Conservation (phyloP, 2,797 vertebrate genomes). For the Epinephelus coioides region DNA sequence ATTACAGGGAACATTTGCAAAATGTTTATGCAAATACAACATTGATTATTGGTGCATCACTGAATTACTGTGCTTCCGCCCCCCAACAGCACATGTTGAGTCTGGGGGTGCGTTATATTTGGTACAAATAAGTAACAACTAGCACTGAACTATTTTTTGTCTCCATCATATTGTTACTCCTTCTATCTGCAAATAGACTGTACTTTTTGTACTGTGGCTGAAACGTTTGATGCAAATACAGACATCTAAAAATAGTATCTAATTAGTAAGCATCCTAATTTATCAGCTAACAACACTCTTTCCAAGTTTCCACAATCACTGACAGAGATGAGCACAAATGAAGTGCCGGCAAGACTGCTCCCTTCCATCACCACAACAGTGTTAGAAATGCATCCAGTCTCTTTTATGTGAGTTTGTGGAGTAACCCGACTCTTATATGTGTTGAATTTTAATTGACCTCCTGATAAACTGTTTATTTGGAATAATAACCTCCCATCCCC, state of each 20-base stretch:
- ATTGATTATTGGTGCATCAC: background rate
- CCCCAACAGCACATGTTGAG: background rate
- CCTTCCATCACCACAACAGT: slow-evolving; percentile 15
- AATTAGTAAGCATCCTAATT: slow-evolving; percentile 36
- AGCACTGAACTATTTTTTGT: background rate
- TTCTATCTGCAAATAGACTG: background rate
- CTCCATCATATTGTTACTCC: background rate
- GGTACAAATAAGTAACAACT: background rate
- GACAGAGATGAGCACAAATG: slow-evolving; percentile 31
- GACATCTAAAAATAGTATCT: slow-evolving; percentile 30
- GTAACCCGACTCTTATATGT: background rate
- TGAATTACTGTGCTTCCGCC: background rate
- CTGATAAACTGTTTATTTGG: background rate
- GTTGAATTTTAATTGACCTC: background rate
- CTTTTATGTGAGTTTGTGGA: background rate
- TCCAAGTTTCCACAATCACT: slow-evolving; percentile 14
- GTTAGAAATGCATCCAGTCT: background rate
- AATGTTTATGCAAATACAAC: background rate
- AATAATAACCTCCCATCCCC: background rate
- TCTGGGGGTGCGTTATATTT: background rate
- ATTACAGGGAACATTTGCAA: background rate
- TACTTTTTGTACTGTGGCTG: background rate
- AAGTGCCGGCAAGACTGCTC: background rate
- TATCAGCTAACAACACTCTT: slow-evolving; percentile 2
- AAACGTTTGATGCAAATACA: background rate